Conservation (phyloP, 2,113 vertebrate genomes). For the Corvus cornix region DNA sequence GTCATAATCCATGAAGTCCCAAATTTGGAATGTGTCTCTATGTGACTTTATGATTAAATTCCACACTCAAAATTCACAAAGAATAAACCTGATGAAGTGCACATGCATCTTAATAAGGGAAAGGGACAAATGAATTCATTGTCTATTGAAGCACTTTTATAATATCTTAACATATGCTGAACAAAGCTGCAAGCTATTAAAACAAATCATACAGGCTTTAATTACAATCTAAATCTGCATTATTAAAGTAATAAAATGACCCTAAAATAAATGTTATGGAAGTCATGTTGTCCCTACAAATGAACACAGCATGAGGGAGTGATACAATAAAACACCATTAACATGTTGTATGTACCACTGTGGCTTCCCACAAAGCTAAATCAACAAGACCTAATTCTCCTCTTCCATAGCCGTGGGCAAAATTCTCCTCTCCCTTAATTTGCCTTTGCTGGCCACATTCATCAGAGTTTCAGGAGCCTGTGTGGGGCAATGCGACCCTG, state of each 20-base stretch:
- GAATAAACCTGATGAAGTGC: slow-evolving; percentile 46
- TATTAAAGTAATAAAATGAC: slow-evolving; percentile 63
- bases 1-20: not conserved
- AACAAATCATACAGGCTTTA: slow-evolving; percentile 49
- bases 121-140: slow-evolving; percentile 49
- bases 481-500: fast-evolving
- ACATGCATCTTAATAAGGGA: slow-evolving; percentile 39
- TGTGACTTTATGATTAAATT: slow-evolving; percentile 4
- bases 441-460: not conserved
- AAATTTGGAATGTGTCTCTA: not conserved
- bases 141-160: slow-evolving; percentile 50
- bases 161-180: slow-evolving; percentile 35
- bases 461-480: not conserved
- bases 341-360: not conserved
- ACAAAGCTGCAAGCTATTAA: slow-evolving; percentile 45
- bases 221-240: slow-evolving; percentile 52
- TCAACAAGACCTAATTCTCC: not conserved
- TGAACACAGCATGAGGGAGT: slow-evolving; percentile 19
- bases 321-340: slow-evolving; percentile 30
- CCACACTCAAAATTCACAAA: slow-evolving; percentile 2
- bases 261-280: slow-evolving; percentile 59
- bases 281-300: slow-evolving; percentile 50
- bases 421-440: not conserved
- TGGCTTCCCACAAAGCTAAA: slow-evolving; percentile 30
- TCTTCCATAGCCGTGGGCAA: slow-evolving; percentile 4